phyloP scores from a whole-genome alignment of 2,113 vertebrate species.

The Arothron firmamentum region DNA sequence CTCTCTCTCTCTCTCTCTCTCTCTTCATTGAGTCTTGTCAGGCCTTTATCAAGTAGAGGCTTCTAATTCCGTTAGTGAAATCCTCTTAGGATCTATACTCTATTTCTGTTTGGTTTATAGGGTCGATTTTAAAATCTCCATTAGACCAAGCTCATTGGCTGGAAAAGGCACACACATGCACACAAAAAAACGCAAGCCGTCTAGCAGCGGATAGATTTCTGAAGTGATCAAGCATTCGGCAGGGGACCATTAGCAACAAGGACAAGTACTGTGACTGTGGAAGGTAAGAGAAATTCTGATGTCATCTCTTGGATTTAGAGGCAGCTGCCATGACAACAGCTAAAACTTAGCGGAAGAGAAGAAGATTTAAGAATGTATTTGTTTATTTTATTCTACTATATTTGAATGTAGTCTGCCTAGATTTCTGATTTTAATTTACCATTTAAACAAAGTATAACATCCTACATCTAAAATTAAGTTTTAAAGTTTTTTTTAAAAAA shows the following conservation, averaged over 20 bases:
- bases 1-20: background rate
- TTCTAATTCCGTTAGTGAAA: slow-evolving; percentile 84
- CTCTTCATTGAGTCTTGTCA: slow-evolving; percentile 50
- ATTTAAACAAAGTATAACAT: no score
- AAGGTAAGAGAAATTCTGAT: slow-evolving; percentile 51
- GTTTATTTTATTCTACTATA: no score
- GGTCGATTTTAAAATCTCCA: slow-evolving; percentile 74
- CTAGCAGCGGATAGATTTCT: slow-evolving; percentile 52
- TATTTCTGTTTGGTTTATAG: slow-evolving; percentile 82
- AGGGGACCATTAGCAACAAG: slow-evolving; percentile 34
- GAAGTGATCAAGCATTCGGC: slow-evolving; percentile 38
- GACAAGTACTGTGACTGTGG: slow-evolving; percentile 26
- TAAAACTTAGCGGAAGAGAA: background rate
- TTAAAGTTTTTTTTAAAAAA: no score
- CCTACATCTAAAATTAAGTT: no score
- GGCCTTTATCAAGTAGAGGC: slow-evolving; percentile 71
- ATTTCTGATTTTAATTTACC: no score
- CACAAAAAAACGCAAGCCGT: slow-evolving; percentile 45
- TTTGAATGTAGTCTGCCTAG: no score
- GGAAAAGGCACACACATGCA: slow-evolving; percentile 64
- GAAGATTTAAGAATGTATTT: no score
- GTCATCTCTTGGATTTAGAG: background rate
- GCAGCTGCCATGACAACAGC: accelerated
- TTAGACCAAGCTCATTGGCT: slow-evolving; percentile 67
- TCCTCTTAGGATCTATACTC: slow-evolving; percentile 88